phyloP scores from a whole-genome alignment of 1,140 invertebrate genomes.

The Panulirus ornatus region DNA sequence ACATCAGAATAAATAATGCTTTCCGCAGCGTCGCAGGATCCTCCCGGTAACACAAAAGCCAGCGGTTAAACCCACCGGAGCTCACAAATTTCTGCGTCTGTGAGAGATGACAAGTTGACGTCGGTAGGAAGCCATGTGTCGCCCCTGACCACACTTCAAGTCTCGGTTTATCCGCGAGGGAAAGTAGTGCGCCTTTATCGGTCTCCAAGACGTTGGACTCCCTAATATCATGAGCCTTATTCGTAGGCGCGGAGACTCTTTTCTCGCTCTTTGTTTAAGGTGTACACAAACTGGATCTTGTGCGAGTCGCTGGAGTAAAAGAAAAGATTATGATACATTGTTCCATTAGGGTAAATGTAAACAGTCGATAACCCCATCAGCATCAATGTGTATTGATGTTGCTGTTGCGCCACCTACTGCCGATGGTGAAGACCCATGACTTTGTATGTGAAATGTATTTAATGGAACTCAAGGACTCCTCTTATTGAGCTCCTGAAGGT shows the following conservation, averaged over 20 bases:
- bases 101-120: slow-evolving; percentile 62
- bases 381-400: slow-evolving; percentile 44
- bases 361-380: slow-evolving; percentile 46
- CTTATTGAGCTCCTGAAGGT: no score
- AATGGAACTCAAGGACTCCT: no score
- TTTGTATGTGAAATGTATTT: no score
- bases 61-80: slow-evolving; percentile 18
- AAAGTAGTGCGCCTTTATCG: slow-evolving; percentile 53
- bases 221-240: slow-evolving; percentile 37
- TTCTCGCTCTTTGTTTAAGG: slow-evolving; percentile 22
- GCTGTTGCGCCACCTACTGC: slow-evolving; percentile 54
- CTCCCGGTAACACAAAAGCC: slow-evolving; percentile 45
- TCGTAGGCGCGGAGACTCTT: slow-evolving; percentile 19
- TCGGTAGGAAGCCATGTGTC: slow-evolving; percentile 50
- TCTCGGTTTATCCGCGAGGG: slow-evolving; percentile 46
- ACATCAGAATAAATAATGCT: slow-evolving; percentile 69
- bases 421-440: neutral
- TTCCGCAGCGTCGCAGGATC: slow-evolving; percentile 50
- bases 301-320: neutral
- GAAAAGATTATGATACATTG: neutral
- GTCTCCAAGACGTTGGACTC: neutral
- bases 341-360: slow-evolving; percentile 22
- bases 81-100: slow-evolving; percentile 52
- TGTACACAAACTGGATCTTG: neutral
- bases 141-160: slow-evolving; percentile 51